Conservation (phyloP, 2,113 vertebrate species). For the Rhynchopsitta pachyrhyncha region DNA sequence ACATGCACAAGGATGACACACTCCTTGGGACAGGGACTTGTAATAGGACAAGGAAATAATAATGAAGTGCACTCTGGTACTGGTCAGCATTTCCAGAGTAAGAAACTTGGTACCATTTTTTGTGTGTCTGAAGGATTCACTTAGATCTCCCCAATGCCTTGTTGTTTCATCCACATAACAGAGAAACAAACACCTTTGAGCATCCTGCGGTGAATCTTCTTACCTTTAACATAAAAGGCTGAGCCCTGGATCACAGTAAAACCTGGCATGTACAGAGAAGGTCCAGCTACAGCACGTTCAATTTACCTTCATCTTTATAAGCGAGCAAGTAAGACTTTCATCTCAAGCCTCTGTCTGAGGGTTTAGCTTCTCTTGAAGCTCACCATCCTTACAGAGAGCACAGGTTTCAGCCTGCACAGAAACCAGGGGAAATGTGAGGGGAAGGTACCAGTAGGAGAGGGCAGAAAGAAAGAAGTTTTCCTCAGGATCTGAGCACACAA, state of each 20-base stretch:
- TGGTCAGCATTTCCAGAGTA: neutral
- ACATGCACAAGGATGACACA: neutral
- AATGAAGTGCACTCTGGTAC: neutral
- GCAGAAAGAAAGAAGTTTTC: neutral
- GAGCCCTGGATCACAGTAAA: neutral
- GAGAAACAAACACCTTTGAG: neutral
- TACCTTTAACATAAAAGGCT: neutral
- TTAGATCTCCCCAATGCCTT: neutral
- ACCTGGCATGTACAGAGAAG: neutral
- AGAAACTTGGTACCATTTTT: neutral
- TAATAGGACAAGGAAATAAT: neutral
- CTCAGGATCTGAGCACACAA: neutral
- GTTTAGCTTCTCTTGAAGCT: neutral
- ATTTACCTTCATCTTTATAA: neutral
- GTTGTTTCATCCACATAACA: neutral
- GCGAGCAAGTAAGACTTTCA: neutral
- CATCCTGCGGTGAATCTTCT: neutral
- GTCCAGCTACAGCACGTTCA: neutral
- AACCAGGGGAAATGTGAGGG: neutral
- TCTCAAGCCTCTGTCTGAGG: neutral
- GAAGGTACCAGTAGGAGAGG: neutral
- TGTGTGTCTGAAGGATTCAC: neutral
- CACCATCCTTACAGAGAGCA: neutral
- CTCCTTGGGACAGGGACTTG: neutral
- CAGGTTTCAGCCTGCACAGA: neutral